Percentiles rank a stretch among this genome's conserved stretches.
phyloP scores from a whole-genome alignment of 2,888 invertebrate genomes.

The Xestoiulus laeticollis region DNA sequence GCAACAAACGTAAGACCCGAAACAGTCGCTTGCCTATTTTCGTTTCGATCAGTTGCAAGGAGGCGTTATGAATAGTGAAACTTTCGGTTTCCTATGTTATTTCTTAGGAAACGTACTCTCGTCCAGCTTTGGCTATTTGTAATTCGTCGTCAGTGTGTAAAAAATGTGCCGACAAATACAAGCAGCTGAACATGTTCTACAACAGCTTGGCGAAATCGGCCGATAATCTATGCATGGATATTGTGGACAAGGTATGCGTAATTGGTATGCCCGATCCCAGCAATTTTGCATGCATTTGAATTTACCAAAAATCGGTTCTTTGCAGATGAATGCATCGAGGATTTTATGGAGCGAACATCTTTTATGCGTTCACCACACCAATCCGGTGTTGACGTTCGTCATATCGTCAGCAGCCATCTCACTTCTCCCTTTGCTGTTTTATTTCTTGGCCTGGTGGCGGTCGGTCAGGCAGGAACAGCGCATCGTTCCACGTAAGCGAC shows the following conservation, averaged over 20 bases:
- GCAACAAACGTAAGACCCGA: not conserved
- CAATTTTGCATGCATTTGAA: too few relatives aligned
- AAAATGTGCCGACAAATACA: conserved; percentile 69
- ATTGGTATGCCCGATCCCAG: too few relatives aligned
- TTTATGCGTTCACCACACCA: conserved; percentile 69
- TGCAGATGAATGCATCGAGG: conserved; percentile 75
- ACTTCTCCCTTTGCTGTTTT: conserved; percentile 70
- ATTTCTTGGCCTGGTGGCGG: conserved; percentile 65
- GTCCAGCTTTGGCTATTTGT: not conserved
- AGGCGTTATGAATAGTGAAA: too few relatives aligned
- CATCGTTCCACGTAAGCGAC: conserved; percentile 58
- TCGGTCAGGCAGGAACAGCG: conserved; percentile 58
- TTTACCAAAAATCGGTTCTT: too few relatives aligned
- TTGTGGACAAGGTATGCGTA: conserved; percentile 73
- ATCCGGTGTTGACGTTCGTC: conserved; percentile 71
- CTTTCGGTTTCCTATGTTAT: not conserved
- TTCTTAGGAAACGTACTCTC: not conserved
- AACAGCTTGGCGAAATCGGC: conserved; percentile 68
- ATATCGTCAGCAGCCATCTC: conserved; percentile 68
- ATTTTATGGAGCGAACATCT: conserved; percentile 71
- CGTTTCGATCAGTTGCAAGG: too few relatives aligned
- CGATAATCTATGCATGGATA: conserved; percentile 74
- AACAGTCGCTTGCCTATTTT: not conserved
- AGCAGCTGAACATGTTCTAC: conserved; percentile 70
- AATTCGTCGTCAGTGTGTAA: conserved; percentile 63